These are phyloP conservation scores for Epirrita christyi DNA, from an alignment of 2,888 invertebrate genomes.

Conservation along the genomic window DNA sequence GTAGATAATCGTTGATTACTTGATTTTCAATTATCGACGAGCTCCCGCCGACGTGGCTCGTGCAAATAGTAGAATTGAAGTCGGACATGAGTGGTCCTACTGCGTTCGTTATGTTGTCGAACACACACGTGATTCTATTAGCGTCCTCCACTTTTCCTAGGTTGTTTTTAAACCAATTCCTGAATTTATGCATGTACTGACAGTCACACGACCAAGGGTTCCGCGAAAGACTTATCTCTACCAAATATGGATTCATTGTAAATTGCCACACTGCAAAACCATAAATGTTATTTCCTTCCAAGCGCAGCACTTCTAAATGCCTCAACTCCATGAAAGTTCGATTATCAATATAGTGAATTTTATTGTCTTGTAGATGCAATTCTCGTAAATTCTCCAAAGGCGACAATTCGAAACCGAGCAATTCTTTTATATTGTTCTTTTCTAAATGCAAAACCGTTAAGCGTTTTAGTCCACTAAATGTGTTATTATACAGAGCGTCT, in stretches of 20 bases:
- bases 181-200: conserved; percentile 91
- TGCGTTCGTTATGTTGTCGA: conserved; percentile 89
- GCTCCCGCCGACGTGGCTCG: conserved; percentile 88
- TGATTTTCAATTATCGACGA: conserved; percentile 90
- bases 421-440: conserved; percentile 91
- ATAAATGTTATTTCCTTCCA: conserved; percentile 93
- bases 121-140: conserved; percentile 89
- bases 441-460: conserved; percentile 93
- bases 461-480: conserved; percentile 94
- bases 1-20: conserved; percentile 93
- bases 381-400: conserved; percentile 93
- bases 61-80: conserved; percentile 92
- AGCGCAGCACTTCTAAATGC: conserved; percentile 92
- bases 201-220: conserved; percentile 98
- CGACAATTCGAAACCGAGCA: conserved; percentile 93
- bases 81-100: conserved; percentile 89
- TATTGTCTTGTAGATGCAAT: conserved; percentile 94
- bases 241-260: conserved; percentile 92
- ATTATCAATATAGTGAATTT: conserved; percentile 92
- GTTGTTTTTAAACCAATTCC: conserved; percentile 91
- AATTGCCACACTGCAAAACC: conserved; percentile 95
- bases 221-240: conserved; percentile 92
- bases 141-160: conserved; percentile 93
- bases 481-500: conserved; percentile 93
- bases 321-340: conserved; percentile 92